Conservation (phyloP, 2,888 invertebrate genomes). For the Beris chalybata region DNA sequence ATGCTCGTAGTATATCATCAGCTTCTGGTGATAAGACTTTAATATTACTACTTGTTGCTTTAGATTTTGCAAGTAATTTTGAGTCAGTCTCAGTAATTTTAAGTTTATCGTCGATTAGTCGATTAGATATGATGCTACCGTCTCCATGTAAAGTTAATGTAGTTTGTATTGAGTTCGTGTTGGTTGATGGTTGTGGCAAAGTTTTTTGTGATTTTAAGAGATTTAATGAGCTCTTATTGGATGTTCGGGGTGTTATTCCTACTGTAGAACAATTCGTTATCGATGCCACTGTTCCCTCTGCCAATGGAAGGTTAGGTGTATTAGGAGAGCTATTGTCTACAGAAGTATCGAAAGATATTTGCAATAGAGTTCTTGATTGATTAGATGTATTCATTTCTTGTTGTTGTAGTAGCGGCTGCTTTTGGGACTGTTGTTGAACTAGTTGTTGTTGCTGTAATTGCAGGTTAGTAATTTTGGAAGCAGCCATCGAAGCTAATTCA, state of each 20-base stretch:
- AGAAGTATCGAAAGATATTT: slow-evolving; percentile 50
- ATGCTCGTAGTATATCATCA: slow-evolving; percentile 54
- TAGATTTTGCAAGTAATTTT: slow-evolving; percentile 34
- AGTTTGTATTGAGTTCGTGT: slow-evolving; percentile 47
- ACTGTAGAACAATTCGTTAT: slow-evolving; percentile 31
- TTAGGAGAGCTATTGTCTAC: slow-evolving; percentile 33
- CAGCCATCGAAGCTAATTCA: slow-evolving; percentile 81
- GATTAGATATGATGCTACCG: neutral
- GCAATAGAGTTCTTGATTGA: slow-evolving; percentile 46
- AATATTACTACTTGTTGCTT: slow-evolving; percentile 22
- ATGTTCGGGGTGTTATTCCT: slow-evolving; percentile 48
- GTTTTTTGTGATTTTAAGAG: slow-evolving; percentile 54
- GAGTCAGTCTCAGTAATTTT: slow-evolving; percentile 52
- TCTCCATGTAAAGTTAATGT: slow-evolving; percentile 1
- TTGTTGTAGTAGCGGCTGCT: slow-evolving; percentile 58
- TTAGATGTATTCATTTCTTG: slow-evolving; percentile 38
- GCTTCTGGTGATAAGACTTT: slow-evolving; percentile 42
- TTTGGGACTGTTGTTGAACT: slow-evolving; percentile 59
- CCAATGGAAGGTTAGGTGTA: slow-evolving; percentile 42
- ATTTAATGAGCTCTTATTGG: slow-evolving; percentile 46
- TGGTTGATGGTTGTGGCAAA: slow-evolving; percentile 54
- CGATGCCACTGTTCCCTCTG: slow-evolving; percentile 42
- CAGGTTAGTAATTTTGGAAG: slow-evolving; percentile 68
- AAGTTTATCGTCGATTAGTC: slow-evolving; percentile 43
- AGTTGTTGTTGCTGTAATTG: slow-evolving; percentile 47